phyloP scores from a whole-genome alignment of 2,113 vertebrate genomes.

The Holacanthus passer region DNA sequence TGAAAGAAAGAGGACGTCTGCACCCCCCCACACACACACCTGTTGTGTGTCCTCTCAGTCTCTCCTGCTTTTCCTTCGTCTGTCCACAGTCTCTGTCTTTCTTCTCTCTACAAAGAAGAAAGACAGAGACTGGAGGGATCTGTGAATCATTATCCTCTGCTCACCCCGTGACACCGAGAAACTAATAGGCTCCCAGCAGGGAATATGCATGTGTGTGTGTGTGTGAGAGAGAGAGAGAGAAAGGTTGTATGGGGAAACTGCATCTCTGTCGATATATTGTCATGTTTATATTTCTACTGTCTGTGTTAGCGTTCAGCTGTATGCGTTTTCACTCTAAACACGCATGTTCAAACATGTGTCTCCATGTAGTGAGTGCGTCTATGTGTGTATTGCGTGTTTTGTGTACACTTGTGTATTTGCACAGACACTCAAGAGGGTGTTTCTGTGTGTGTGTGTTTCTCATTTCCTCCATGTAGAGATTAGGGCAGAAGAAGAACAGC shows the following conservation, averaged over 20 bases:
- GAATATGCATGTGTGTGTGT: slow-evolving; percentile 30
- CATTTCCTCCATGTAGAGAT: slow-evolving; percentile 78
- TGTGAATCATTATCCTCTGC: slow-evolving; percentile 67
- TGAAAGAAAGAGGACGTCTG: neutral
- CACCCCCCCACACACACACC: slow-evolving; percentile 32
- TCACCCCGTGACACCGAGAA: slow-evolving; percentile 54
- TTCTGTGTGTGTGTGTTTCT: slow-evolving; percentile 63
- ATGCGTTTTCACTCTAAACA: slow-evolving; percentile 1
- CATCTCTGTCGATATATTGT: neutral
- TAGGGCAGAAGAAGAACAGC: slow-evolving; percentile 73
- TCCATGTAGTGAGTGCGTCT: neutral
- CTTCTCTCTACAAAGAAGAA: slow-evolving; percentile 27
- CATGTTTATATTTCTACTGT: neutral
- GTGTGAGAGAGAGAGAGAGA: neutral
- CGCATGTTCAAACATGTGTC: neutral
- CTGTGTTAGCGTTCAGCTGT: neutral
- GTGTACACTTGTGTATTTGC: slow-evolving; percentile 28
- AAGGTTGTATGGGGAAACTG: neutral
- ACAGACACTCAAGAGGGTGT: slow-evolving; percentile 30
- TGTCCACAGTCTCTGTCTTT: slow-evolving; percentile 41
- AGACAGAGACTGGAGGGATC: slow-evolving; percentile 54
- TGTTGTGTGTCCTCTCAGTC: slow-evolving; percentile 59
- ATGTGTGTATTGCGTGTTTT: neutral
- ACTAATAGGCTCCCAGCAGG: slow-evolving; percentile 68
- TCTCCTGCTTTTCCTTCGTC: slow-evolving; percentile 28